Conservation (phyloP, 2,113 vertebrate species). For the Odontesthes bonariensis region DNA sequence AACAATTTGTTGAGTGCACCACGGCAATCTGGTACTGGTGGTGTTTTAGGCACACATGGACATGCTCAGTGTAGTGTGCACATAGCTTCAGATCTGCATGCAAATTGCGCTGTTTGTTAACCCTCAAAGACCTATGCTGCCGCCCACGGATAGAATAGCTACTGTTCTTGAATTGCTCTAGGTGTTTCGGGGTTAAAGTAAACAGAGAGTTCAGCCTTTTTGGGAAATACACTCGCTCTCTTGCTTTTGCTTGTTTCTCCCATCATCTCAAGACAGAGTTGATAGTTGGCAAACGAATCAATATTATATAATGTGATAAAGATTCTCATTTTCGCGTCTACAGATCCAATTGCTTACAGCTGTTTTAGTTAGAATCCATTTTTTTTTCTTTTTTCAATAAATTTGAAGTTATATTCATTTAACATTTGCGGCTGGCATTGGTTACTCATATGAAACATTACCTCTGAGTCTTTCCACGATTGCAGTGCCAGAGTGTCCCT, state of each 20-base stretch:
- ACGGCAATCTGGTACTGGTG: background rate
- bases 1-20: conserved; percentile 1
- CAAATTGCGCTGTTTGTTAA: too few relatives aligned
- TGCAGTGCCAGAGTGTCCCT: too few relatives aligned
- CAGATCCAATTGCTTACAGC: background rate
- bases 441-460: too few relatives aligned
- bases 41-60: background rate
- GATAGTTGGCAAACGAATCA: background rate
- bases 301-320: background rate
- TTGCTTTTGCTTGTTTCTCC: too few relatives aligned
- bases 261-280: background rate
- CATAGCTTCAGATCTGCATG: too few relatives aligned
- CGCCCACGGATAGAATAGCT: too few relatives aligned
- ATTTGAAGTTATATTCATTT: background rate
- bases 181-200: too few relatives aligned
- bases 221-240: background rate
- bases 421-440: too few relatives aligned
- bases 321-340: background rate
- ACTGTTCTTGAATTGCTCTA: too few relatives aligned
- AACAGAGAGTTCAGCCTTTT: background rate
- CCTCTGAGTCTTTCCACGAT: too few relatives aligned
- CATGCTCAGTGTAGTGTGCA: background rate
- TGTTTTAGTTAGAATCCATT: background rate
- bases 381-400: background rate
- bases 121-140: too few relatives aligned